phyloP scores from a whole-genome alignment of 2,888 invertebrate genomes.

The Caenorhabditis sp. region DNA sequence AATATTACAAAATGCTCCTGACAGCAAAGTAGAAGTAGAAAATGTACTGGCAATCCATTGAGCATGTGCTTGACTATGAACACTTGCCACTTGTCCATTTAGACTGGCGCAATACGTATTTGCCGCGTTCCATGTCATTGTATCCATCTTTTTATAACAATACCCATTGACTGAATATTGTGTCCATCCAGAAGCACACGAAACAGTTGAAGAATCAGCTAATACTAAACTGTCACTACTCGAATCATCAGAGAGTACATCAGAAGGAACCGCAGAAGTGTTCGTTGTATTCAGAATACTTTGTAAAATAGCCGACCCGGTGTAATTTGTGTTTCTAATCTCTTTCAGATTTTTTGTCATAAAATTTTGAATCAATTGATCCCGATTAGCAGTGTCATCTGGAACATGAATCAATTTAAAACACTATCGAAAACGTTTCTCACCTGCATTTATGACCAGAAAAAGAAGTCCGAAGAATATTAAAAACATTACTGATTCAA shows the following conservation, averaged over 20 bases:
- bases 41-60: background rate
- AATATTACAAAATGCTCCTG: background rate
- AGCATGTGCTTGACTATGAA: slow-evolving; percentile 4
- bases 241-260: background rate
- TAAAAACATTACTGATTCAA: background rate
- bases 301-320: no score
- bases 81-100: background rate
- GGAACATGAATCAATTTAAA: background rate
- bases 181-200: slow-evolving; percentile 27
- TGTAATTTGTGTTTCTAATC: no score
- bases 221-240: background rate
- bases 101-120: background rate
- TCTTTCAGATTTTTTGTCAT: background rate
- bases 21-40: background rate
- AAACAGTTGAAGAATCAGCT: background rate
- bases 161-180: slow-evolving; percentile 12
- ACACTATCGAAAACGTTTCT: no score
- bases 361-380: background rate
- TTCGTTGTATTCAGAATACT: no score
- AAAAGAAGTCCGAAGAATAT: background rate
- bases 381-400: background rate
- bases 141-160: slow-evolving; percentile 18
- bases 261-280: no score
- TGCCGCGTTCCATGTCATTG: slow-evolving; percentile 19
- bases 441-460: background rate